Base-by-base conservation (phyloP, 2,888 invertebrate genomes). In the Tetheella fluctuosa region DNA sequence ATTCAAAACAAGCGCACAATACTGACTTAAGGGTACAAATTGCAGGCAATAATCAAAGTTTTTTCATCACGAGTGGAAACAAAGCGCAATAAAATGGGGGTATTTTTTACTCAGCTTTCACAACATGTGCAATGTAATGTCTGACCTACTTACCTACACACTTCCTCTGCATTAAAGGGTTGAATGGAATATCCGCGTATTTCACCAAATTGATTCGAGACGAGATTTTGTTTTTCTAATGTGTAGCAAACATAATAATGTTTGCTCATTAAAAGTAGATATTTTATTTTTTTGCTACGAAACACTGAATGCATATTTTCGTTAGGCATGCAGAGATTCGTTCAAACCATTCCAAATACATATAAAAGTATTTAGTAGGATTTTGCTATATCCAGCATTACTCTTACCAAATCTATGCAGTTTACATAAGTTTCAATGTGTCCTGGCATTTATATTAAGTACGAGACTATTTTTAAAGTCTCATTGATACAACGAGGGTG, bases 41-140 rank as follows among this genome's bases (percentile, higher is more conserved):
- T 93, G 91, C 91, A 84, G 89, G 84, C 88, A 90, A 90, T 91
- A 91, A 91, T 91, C 86, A 85, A 79, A 76, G 69, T 85, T 89
- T 91, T 90, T 89, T 81, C 71, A 48, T 48, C 48, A 60, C 66
- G 70, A 70, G 67, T 80, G 81, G 85, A 91, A 91, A 92, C 91
- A 92, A 92, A 90, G 86, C 85, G 81, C 79, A 84, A 82, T 84
- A 80, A 76, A 81, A 76, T 55, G 79, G 85, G 91, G 91, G 81
- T 73, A 85, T 90, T 92, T 92, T 91, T 91, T 90, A 82, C 75
- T 75, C 62, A 83, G 90, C 92, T 92, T 91, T 91, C 90, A 89
- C 90, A 90, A 88, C 93, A 93, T 93, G 88, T 92, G 93, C 91
- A 90, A 89, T 90, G 87, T 85, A 80, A 82, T 85, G 84, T 84